These are phyloP conservation scores for Drosophila persimilis DNA, from an alignment of 1,140 invertebrate genomes.

Conservation along the genomic window DNA sequence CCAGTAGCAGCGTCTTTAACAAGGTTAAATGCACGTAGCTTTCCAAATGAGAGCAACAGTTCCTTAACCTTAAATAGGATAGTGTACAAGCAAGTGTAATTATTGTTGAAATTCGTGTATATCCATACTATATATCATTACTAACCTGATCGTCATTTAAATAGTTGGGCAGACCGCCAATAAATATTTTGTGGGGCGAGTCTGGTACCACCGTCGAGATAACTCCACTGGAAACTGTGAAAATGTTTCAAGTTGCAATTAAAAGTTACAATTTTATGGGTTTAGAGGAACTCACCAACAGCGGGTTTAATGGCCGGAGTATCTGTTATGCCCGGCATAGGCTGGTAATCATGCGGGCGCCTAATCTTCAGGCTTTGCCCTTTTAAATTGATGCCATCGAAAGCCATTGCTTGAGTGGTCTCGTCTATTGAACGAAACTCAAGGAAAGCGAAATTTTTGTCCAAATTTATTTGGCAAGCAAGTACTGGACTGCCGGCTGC, in stretches of 20 bases:
- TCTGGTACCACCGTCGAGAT: slow-evolving; percentile 96
- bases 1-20: slow-evolving; percentile 99
- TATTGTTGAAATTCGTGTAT: background rate
- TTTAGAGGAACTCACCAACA: slow-evolving; percentile 85
- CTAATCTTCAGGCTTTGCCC: slow-evolving; percentile 99
- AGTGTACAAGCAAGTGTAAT: background rate
- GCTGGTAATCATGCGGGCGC: slow-evolving; percentile 99
- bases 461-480: slow-evolving; percentile 99
- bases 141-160: slow-evolving; percentile 99
- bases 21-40: slow-evolving; percentile 98
- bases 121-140: background rate
- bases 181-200: slow-evolving; percentile 99
- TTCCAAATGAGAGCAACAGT: slow-evolving; percentile 97
- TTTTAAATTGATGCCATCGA: slow-evolving; percentile 99
- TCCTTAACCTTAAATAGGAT: slow-evolving; percentile 92
- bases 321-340: slow-evolving; percentile 98
- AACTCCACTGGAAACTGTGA: slow-evolving; percentile 86
- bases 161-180: slow-evolving; percentile 99
- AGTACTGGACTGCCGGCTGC: slow-evolving; percentile 99
- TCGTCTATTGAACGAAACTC: slow-evolving; percentile 99
- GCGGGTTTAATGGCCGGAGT: slow-evolving; percentile 92
- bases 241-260: too few relatives aligned
- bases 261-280: background rate
- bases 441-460: slow-evolving; percentile 99
- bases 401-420: slow-evolving; percentile 99